Base-by-base conservation (phyloP, 2,888 invertebrate genomes). In the Oscheius sp. region DNA sequence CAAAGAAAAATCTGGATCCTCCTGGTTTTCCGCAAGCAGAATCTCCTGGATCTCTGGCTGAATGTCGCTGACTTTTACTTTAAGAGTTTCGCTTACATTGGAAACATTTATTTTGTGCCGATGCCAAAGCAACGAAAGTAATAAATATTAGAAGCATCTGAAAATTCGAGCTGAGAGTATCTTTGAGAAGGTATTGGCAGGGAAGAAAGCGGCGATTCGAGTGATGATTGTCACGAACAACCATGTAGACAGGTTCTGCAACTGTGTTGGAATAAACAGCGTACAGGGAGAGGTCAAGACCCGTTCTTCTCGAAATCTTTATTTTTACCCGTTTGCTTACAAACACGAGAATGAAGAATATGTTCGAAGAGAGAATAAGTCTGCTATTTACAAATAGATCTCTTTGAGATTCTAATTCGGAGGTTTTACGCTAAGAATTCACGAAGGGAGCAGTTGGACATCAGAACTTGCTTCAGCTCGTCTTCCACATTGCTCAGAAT, bases 371-470 rank as follows among this genome's bases (percentile, higher is more conserved):
- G 48, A n/a, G n/a, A n/a, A n/a, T n/a, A n/a, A n/a, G n/a, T n/a
- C n/a, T n/a, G n/a, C n/a, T n/a, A 52, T 52, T 52, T 52, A 52
- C 52, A 52, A 52, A 42, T 42, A 42, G n/a, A 17, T 42, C n/a
- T 42, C 42, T 17, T n/a, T n/a, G n/a, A n/a, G n/a, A n/a, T n/a
- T n/a, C n/a, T n/a, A n/a, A n/a, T n/a, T n/a, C n/a, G n/a, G 4
- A 6, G 12, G 17, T n/a, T 31, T 34, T 37, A 55, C 5, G 55
- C n/a, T 10, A 55, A 4, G 55, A 55, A 55, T 53, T 82, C 82
- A 3, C 84, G 73, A 17, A 84, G 70, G n/a, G 82, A 74, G 64
- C 79, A 78, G 73, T 85, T 85, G 15, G 83, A 83, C 72, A 85
- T 70, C 17, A 85, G 71, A 23, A 85, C 65, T 34, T 78, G 74